Conservation (phyloP, 2,888 invertebrate genomes). For the Eristalinus aeneus region DNA sequence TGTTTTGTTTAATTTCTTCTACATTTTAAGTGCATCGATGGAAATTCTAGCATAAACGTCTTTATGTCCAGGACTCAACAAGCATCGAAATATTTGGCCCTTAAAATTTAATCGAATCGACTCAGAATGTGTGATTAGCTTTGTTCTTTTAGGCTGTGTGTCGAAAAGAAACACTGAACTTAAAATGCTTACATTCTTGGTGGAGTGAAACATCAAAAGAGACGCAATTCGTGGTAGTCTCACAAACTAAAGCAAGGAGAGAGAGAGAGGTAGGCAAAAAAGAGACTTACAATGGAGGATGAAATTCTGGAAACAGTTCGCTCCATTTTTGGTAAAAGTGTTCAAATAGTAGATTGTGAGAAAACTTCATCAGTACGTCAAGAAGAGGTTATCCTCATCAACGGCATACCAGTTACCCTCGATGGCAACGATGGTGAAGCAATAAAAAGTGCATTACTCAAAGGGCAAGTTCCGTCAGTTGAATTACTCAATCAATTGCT, state of each 20-base stretch:
- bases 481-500: conserved; percentile 86
- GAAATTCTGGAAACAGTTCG: conserved; percentile 89
- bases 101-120: background rate
- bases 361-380: conserved; percentile 87
- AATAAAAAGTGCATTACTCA: conserved; percentile 85
- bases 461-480: conserved; percentile 87
- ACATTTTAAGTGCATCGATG: conserved; percentile 53
- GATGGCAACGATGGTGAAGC: conserved; percentile 86
- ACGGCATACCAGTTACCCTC: conserved; percentile 86
- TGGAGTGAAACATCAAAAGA: background rate
- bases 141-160: conserved; percentile 36
- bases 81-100: too few species aligned
- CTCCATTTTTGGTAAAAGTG: conserved; percentile 87
- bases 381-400: conserved; percentile 87
- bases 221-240: background rate
- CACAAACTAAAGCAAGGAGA: background rate
- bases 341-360: conserved; percentile 87
- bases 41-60: conserved; percentile 9
- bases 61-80: conserved; percentile 25
- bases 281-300: conserved; percentile 83
- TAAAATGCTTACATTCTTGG: background rate
- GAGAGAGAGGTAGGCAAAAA: background rate
- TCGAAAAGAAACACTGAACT: background rate
- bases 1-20: conserved; percentile 18
- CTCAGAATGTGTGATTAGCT: conserved; percentile 30